Percentiles rank a stretch among this genome's conserved stretches.
These are phyloP conservation scores for Sthenelais limicola DNA, from an alignment of 2,888 invertebrate species.

Conservation along the genomic window DNA sequence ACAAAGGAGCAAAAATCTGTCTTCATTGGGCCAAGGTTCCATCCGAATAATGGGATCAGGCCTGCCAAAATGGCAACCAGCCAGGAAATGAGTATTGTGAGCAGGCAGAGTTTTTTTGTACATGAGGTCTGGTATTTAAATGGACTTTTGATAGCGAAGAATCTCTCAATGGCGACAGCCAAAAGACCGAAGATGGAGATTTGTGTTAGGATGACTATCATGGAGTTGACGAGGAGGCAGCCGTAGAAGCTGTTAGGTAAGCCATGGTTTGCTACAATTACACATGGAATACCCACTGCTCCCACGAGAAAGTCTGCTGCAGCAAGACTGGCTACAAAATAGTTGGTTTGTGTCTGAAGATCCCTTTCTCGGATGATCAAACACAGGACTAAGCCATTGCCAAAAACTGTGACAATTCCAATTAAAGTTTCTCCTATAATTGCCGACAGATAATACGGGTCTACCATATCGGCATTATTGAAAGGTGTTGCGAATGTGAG, in stretches of 20 bases:
- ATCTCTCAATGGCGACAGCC: constrained; percentile 67
- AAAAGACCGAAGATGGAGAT: constrained; percentile 68
- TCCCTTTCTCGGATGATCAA: constrained; percentile 24
- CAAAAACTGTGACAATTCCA: constrained; percentile 41
- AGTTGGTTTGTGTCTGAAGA: constrained; percentile 48
- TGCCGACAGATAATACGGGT: too few relatives aligned
- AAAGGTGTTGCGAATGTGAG: too few relatives aligned
- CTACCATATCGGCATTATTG: too few relatives aligned
- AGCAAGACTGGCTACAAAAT: constrained; percentile 49
- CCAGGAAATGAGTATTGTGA: constrained; percentile 60
- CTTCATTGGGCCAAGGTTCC: constrained; percentile 59
- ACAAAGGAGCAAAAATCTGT: constrained; percentile 61
- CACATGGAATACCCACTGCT: constrained; percentile 51
- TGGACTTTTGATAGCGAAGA: constrained; percentile 66
- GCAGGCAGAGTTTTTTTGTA: constrained; percentile 56
- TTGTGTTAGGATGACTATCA: constrained; percentile 67
- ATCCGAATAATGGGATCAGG: constrained; percentile 66
- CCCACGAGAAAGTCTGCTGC: constrained; percentile 51
- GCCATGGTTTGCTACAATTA: constrained; percentile 40
- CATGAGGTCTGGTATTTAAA: constrained; percentile 61
- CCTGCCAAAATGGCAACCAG: constrained; percentile 61
- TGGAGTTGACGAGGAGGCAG: constrained; percentile 62
- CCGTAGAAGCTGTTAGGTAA: constrained; percentile 45
- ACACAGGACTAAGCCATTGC: constrained; percentile 45
- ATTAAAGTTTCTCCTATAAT: constrained; percentile 43